These are phyloP conservation scores for Spheniscus mendiculus DNA, from an alignment of 2,113 vertebrate species.

Conservation along the genomic window DNA sequence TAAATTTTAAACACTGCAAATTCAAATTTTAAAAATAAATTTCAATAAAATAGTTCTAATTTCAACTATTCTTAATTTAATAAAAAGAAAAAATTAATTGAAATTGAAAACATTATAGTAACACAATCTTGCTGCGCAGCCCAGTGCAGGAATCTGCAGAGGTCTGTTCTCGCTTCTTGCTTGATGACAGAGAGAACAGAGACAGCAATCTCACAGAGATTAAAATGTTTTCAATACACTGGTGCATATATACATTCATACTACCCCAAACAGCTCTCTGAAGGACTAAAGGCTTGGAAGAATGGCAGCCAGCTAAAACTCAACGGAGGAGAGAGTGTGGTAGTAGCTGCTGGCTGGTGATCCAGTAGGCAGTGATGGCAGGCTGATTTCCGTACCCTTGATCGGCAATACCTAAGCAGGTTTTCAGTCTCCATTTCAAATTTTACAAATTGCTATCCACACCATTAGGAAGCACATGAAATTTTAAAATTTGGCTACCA, in stretches of 20 bases:
- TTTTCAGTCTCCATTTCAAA: neutral
- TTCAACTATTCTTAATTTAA: neutral
- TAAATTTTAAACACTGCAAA: neutral
- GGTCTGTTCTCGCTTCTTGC: neutral
- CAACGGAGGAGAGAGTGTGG: neutral
- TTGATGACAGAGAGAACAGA: neutral
- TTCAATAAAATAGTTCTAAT: neutral
- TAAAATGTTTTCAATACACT: neutral
- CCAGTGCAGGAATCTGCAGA: neutral
- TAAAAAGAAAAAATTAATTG: neutral
- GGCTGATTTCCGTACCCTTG: neutral
- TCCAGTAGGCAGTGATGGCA: neutral
- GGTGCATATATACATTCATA: neutral
- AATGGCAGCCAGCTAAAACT: neutral
- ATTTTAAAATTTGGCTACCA: neutral
- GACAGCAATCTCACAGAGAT: neutral
- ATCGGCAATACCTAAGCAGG: neutral
- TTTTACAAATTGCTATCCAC: neutral
- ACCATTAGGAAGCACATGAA: neutral
- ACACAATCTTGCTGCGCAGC: neutral
- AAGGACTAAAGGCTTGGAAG: neutral
- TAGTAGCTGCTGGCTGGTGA: neutral
- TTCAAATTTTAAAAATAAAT: neutral
- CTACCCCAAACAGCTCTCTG: neutral
- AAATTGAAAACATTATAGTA: neutral